A percentile compares a stretch with the other conserved stretches of the same genome.
phyloP scores from a whole-genome alignment of 2,797 vertebrate species.

The Helostoma temminkii region DNA sequence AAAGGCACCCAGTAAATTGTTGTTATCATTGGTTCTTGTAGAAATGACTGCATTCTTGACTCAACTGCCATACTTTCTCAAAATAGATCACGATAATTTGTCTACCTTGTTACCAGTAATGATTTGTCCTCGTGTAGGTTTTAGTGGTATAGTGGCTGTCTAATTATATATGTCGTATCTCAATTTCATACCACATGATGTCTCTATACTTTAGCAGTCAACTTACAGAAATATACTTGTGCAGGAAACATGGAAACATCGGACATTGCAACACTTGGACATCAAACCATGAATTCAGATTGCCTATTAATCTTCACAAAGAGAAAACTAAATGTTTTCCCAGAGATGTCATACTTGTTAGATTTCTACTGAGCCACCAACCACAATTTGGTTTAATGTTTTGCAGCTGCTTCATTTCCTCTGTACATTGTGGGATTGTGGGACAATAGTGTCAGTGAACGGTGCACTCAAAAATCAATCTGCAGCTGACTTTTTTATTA shows the following conservation, averaged over 20 bases:
- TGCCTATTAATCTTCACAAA: neutral
- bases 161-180: neutral
- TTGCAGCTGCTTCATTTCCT: conserved; percentile 34
- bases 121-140: too few relatives aligned
- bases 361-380: conserved; percentile 18
- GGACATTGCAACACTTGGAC: neutral
- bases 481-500: neutral
- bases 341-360: conserved; percentile 19
- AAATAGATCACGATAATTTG: too few relatives aligned
- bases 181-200: neutral
- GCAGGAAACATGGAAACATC: neutral
- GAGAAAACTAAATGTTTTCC: conserved; percentile 12
- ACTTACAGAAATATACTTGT: neutral
- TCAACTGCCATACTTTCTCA: too few relatives aligned
- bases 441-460: neutral
- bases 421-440: conserved; percentile 6
- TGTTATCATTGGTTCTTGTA: too few relatives aligned
- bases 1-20: too few relatives aligned
- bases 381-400: conserved; percentile 10
- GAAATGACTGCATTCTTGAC: too few relatives aligned
- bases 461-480: conserved; percentile 1
- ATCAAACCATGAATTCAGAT: neutral
- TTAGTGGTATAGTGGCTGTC: too few relatives aligned
- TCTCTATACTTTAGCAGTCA: neutral
- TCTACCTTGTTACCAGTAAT: too few relatives aligned